These are phyloP conservation scores for Tragelaphus buxtoni DNA, from an alignment of 2,113 vertebrate species.

Conservation along the genomic window DNA sequence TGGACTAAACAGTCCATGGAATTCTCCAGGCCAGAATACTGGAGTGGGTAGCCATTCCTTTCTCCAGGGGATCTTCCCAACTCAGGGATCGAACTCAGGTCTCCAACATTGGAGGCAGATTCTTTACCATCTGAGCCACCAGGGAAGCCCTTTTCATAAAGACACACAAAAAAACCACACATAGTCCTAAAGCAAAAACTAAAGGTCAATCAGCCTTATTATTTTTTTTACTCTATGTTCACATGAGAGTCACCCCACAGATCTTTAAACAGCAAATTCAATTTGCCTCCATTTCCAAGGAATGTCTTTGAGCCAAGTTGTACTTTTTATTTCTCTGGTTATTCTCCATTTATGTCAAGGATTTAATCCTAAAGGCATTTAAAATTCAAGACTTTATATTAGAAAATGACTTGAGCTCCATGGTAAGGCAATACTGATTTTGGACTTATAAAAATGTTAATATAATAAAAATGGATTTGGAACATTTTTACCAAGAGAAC, in stretches of 20 bases:
- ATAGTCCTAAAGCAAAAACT: not conserved
- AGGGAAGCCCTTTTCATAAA: not conserved
- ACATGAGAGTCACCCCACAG: not conserved
- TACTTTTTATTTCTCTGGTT: not conserved
- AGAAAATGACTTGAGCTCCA: not conserved
- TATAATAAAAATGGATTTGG: not conserved
- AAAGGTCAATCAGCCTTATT: not conserved
- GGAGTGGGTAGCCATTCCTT: not conserved
- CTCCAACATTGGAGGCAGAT: not conserved
- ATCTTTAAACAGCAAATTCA: not conserved
- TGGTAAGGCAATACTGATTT: not conserved
- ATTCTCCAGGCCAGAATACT: not conserved
- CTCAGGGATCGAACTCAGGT: not conserved
- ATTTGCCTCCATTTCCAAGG: not conserved
- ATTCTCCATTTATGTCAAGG: not conserved
- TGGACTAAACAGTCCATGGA: not conserved
- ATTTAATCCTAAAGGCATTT: not conserved
- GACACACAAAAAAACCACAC: not conserved
- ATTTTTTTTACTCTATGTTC: not conserved
- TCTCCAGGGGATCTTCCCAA: not conserved
- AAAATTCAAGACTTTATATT: not conserved
- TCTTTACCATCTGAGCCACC: not conserved
- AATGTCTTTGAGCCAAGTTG: not conserved
- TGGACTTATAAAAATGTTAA: conserved; percentile 1
- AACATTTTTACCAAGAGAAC: not conserved